These are phyloP conservation scores for Columba guinea DNA, from an alignment of 2,797 vertebrate species.

Conservation along the genomic window DNA sequence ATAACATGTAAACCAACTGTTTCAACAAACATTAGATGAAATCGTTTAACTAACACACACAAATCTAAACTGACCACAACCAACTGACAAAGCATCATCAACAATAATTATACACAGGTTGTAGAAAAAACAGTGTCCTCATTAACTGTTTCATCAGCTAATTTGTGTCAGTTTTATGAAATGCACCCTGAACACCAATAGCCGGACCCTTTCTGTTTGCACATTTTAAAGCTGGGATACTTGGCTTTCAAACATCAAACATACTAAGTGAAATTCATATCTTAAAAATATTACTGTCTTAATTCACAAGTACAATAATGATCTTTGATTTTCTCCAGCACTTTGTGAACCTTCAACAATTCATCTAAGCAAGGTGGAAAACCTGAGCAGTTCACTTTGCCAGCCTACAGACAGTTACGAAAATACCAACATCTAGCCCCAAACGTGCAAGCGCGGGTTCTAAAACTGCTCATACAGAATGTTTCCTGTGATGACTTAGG, in stretches of 20 bases:
- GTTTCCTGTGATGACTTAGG: neutral
- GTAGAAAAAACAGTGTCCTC: neutral
- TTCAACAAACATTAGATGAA: slow-evolving; percentile 67
- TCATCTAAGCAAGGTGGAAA: neutral
- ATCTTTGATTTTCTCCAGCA: neutral
- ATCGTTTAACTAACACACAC: slow-evolving; percentile 61
- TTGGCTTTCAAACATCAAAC: neutral
- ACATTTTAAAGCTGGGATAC: neutral
- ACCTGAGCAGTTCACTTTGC: neutral
- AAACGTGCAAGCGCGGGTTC: neutral
- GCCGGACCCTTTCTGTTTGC: neutral
- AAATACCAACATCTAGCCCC: neutral
- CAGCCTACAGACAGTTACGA: neutral
- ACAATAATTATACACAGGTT: slow-evolving; percentile 28
- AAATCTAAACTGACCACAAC: slow-evolving; percentile 68
- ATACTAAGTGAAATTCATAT: neutral
- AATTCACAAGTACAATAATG: neutral
- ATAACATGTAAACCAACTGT: slow-evolving; percentile 65
- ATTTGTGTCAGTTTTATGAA: neutral
- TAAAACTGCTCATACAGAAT: neutral
- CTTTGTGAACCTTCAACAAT: neutral
- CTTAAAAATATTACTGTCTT: neutral
- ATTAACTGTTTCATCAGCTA: neutral
- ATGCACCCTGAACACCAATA: neutral
- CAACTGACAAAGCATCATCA: slow-evolving; percentile 62